These are phyloP conservation scores for Phyllotis vaccarum DNA, from an alignment of 2,797 vertebrate genomes.

Conservation along the genomic window DNA sequence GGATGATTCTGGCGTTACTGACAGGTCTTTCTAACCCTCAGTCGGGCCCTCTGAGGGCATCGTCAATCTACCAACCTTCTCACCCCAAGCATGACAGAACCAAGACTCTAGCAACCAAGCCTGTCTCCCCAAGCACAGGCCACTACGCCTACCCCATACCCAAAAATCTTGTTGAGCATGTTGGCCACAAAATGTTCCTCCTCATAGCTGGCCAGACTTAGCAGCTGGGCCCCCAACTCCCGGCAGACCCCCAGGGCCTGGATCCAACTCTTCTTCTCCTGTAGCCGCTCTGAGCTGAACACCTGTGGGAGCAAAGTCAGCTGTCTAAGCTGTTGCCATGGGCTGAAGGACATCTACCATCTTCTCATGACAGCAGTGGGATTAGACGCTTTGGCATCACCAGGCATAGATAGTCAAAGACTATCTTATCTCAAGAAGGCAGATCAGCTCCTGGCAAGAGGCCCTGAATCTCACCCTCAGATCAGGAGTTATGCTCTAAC, in stretches of 20 bases:
- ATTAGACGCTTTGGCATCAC: background rate
- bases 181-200: slow-evolving; percentile 94
- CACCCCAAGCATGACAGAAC: background rate
- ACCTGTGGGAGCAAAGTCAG: slow-evolving; percentile 87
- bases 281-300: slow-evolving; percentile 91
- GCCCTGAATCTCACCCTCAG: too few relatives aligned
- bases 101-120: background rate
- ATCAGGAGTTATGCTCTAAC: background rate
- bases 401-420: background rate
- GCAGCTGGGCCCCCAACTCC: slow-evolving; percentile 93
- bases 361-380: too few relatives aligned
- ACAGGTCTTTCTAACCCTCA: background rate
- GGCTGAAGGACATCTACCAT: background rate
- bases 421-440: background rate
- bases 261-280: slow-evolving; percentile 94
- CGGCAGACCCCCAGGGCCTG: slow-evolving; percentile 93
- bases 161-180: slow-evolving; percentile 95
- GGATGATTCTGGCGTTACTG: background rate
- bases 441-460: background rate
- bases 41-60: background rate
- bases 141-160: slow-evolving; percentile 87
- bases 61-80: background rate
- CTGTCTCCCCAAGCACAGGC: background rate
- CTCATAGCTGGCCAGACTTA: slow-evolving; percentile 93
- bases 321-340: background rate